Evolutionary conservation across 2,888 invertebrate species (phyloP), one percentile per base, ranked within the genome.

Genomic region (Adelognathus sp.): DNA sequence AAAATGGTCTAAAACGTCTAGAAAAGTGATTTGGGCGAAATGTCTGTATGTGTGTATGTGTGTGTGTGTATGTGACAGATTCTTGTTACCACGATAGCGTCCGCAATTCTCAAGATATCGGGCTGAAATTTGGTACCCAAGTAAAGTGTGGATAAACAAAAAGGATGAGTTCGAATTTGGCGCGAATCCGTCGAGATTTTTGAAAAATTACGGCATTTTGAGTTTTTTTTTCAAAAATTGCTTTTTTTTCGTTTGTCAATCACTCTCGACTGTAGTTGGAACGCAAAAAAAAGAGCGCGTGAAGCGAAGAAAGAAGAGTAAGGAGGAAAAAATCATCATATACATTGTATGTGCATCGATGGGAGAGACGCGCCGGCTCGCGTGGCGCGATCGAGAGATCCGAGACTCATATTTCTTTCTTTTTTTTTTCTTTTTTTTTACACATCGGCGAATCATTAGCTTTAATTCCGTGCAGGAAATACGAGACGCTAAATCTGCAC

Each of bases 181-280:
- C 87, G 86, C 87, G 87, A 89, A 88, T 88, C 85, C 85, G 88
- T 89, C 84, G 63, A 36, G 52, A 39, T 50, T 66, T 41, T 41
- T 75, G n/a, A n/a, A n/a, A n/a, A n/a, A n/a, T 79, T 76, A 46
- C 31, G n/a, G n/a, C n/a, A n/a, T 44, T 39, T 67, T 33, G 66
- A 54, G 61, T 61, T 69, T 70, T 52, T 29, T 63, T 50, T 67
- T 44, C n/a, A n/a, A n/a, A n/a, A n/a, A n/a, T n/a, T n/a, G 9
- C 27, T 46, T 73, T 33, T 52, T 60, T 50, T 58, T 56, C 1
- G 1, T 50, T 70, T 73, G 52, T 52, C 29, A 54, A 75, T 58
- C 69, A 56, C 56, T 58, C 74, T 71, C 54, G 74, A 76, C 76
- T 69, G 74, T 67, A 54, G 74, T 71, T 74, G 72, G 60, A 71